Evolutionary conservation across 2,888 invertebrate species (phyloP).

Genomic region (Acleris emargana): DNA sequence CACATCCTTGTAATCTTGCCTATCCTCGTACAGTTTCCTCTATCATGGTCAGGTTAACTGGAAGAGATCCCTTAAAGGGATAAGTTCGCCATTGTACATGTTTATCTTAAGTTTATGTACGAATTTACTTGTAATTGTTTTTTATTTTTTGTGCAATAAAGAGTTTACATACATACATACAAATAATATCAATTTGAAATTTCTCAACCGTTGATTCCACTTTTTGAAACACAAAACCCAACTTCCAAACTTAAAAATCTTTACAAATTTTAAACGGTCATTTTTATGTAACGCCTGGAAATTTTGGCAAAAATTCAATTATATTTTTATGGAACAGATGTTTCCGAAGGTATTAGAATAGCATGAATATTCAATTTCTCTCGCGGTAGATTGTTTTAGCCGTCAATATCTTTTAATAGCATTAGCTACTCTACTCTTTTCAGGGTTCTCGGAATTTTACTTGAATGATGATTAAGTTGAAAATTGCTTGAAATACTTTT

Average conservation of each 20-base stretch:
- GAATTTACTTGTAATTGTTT: too few species aligned
- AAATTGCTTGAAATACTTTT: not conserved
- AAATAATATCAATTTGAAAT: too few species aligned
- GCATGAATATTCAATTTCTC: conserved; percentile 41
- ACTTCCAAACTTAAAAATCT: not conserved
- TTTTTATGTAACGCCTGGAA: conserved; percentile 18
- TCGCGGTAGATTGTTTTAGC: conserved; percentile 37
- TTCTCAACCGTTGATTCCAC: too few species aligned
- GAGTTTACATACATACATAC: too few species aligned
- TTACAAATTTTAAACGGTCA: conserved; percentile 2
- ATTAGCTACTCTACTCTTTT: conserved; percentile 36
- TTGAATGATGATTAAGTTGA: not conserved
- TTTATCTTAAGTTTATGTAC: too few species aligned
- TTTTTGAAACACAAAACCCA: too few species aligned
- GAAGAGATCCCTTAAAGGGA: too few species aligned
- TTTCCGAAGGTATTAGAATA: conserved; percentile 40
- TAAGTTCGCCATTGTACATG: too few species aligned
- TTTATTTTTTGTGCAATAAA: too few species aligned
- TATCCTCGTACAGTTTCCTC: too few species aligned
- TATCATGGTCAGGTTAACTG: too few species aligned
- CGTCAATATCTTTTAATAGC: conserved; percentile 38
- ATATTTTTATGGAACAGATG: conserved; percentile 41
- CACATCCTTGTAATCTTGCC: too few species aligned
- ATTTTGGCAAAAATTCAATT: conserved; percentile 41
- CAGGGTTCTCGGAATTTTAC: conserved; percentile 3